A percentile compares a stretch with the other conserved stretches of the same genome.
Evolutionary conservation across 2,888 invertebrate genomes (phyloP).

Genomic region (Epirrhoe alternata): DNA sequence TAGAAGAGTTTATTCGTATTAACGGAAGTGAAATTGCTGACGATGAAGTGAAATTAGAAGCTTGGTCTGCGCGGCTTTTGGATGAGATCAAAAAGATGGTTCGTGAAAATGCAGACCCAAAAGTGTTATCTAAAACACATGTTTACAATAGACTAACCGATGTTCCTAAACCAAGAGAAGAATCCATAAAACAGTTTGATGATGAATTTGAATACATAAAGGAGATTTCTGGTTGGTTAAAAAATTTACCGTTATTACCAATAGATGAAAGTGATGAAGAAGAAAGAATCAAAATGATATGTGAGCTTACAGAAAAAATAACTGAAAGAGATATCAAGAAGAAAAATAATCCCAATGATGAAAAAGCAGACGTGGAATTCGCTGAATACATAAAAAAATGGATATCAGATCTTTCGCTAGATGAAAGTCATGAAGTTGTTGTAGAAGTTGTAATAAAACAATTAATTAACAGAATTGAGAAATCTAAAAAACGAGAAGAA

Average conservation of each 20-base stretch:
- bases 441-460: constrained; percentile 56
- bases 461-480: constrained; percentile 58
- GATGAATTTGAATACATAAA: constrained; percentile 58
- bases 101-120: constrained; percentile 44
- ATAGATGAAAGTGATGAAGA: constrained; percentile 45
- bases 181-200: constrained; percentile 52
- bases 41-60: constrained; percentile 61
- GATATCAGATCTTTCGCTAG: constrained; percentile 59
- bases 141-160: constrained; percentile 52
- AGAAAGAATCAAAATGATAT: constrained; percentile 52
- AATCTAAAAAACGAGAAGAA: constrained; percentile 37
- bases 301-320: constrained; percentile 60
- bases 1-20: constrained; percentile 58
- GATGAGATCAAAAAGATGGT: constrained; percentile 59
- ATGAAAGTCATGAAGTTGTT: constrained; percentile 50
- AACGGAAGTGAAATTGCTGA: constrained; percentile 58
- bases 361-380: constrained; percentile 46
- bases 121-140: constrained; percentile 46
- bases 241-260: constrained; percentile 60
- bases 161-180: constrained; percentile 50
- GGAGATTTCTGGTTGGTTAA: constrained; percentile 68
- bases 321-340: constrained; percentile 46
- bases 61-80: constrained; percentile 58
- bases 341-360: constrained; percentile 39
- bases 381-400: constrained; percentile 55